A percentile compares a stretch with the other conserved stretches of the same genome.
These are phyloP conservation scores for Caenorhabditis parvicauda DNA, from an alignment of 2,888 invertebrate species.

Conservation along the genomic window DNA sequence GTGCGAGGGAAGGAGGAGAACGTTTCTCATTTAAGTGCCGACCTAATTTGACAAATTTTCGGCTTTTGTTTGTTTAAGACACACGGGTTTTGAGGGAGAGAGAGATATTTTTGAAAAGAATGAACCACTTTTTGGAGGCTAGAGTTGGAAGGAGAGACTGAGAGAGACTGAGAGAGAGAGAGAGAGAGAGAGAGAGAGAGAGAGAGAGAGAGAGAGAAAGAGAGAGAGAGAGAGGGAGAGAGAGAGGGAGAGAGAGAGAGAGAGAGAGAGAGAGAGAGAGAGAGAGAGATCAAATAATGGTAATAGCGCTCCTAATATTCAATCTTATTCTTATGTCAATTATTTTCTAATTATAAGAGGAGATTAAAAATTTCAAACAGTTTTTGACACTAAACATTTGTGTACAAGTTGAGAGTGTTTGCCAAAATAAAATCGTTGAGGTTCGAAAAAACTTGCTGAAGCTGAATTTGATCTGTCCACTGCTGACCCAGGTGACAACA, in stretches of 20 bases:
- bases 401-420: too few species aligned
- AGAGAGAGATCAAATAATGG: too few species aligned
- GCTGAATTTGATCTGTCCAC: too few species aligned
- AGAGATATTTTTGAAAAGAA: not conserved
- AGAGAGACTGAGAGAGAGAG: not conserved
- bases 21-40: too few species aligned
- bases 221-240: not conserved
- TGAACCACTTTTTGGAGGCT: constrained; percentile 6
- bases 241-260: not conserved
- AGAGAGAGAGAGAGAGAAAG: constrained; percentile 3
- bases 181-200: not conserved
- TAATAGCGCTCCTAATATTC: not conserved
- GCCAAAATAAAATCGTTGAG: too few species aligned
- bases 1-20: too few species aligned
- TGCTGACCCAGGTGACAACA: too few species aligned
- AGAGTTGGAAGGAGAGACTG: not conserved
- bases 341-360: too few species aligned
- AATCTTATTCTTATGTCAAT: not conserved
- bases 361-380: too few species aligned
- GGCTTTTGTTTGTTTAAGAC: not conserved
- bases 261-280: not conserved
- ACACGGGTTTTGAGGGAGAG: constrained; percentile 1
- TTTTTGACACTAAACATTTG: too few species aligned
- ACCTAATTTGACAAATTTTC: too few species aligned
- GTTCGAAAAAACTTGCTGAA: too few species aligned